Base-by-base conservation (phyloP, 1,140 invertebrate species). In the Drosophila nebulosa region DNA sequence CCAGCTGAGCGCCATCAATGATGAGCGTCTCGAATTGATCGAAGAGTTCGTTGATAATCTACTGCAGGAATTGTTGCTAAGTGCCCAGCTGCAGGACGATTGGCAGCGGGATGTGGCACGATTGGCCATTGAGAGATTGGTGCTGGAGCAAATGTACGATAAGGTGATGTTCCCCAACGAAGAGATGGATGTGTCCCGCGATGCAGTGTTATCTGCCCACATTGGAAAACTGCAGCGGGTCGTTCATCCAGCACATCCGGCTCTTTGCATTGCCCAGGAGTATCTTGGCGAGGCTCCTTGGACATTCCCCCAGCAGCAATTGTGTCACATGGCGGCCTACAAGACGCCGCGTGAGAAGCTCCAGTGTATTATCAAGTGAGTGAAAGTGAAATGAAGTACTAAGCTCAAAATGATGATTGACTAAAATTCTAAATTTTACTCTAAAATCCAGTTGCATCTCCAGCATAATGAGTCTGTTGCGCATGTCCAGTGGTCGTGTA, bases 91-190 rank as follows among this genome's bases (percentile, higher is more conserved):
- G 92, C 75, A 95, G 95, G 32, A 94, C 93, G 92, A 94, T 27
- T 92, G 92, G 69, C 95, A 98, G 85, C 70, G 97, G 5, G 94
- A 96, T 67, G 93, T 94, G 51, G 94, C 94, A 0, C 93, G 94
- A 89, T 93, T 94, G 66, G 96, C 97, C 0, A 95, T 97, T 52
- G 97, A 98, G 88, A 93, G 95, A 30, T 94, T 95, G 7, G 93
- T 97, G 1, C 98, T 99, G 93, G 96, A 96, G 22, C 94, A 96
- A 18, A 96, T 99, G 35, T 99, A 99, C 92, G 94, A 95, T 22
- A 95, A 97, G 90, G 97, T 98, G 30, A 94, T 99, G 84, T 99
- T 98, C 93, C 98, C 98, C 4, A 99, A 99, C 92, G 97, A 97
- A 2, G 98, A 99, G 90, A 98, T 96, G 0, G 98, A 99, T 92